Conservation (phyloP, 2,888 invertebrate genomes). For the Trypoxylon attenuatum region DNA sequence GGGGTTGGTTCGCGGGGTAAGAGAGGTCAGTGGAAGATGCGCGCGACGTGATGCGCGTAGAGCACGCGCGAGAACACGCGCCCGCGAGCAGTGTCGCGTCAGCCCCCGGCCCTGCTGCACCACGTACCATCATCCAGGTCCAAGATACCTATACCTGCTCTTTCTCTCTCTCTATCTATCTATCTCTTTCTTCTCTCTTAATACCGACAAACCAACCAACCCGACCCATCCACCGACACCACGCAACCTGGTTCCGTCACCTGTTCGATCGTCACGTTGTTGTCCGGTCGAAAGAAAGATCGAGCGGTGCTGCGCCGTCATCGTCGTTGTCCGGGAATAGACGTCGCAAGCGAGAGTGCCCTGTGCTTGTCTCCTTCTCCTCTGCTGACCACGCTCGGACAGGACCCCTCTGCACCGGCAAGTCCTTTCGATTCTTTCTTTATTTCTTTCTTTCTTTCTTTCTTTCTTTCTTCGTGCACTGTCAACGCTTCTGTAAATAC, state of each 20-base stretch:
- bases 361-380: constrained; percentile 20
- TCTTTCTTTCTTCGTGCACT: neutral
- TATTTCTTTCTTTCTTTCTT: no score
- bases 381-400: constrained; percentile 27
- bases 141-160: constrained; percentile 67
- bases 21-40: no score
- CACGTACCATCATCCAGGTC: constrained; percentile 71
- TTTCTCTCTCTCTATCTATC: constrained; percentile 53
- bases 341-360: constrained; percentile 17
- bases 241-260: constrained; percentile 36
- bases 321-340: constrained; percentile 23
- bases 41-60: constrained; percentile 47
- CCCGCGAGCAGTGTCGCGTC: constrained; percentile 72
- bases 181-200: constrained; percentile 52
- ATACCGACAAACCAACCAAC: constrained; percentile 51
- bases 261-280: constrained; percentile 51
- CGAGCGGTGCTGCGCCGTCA: constrained; percentile 42
- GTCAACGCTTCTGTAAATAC: no score
- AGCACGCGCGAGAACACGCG: constrained; percentile 65
- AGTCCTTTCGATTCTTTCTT: constrained; percentile 29
- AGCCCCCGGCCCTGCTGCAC: constrained; percentile 73
- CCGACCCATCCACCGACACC: constrained; percentile 50
- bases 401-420: constrained; percentile 54
- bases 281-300: constrained; percentile 48
- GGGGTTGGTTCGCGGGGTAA: no score